Evolutionary conservation across 2,797 vertebrate genomes (phyloP).

Genomic region (Liasis olivaceus): DNA sequence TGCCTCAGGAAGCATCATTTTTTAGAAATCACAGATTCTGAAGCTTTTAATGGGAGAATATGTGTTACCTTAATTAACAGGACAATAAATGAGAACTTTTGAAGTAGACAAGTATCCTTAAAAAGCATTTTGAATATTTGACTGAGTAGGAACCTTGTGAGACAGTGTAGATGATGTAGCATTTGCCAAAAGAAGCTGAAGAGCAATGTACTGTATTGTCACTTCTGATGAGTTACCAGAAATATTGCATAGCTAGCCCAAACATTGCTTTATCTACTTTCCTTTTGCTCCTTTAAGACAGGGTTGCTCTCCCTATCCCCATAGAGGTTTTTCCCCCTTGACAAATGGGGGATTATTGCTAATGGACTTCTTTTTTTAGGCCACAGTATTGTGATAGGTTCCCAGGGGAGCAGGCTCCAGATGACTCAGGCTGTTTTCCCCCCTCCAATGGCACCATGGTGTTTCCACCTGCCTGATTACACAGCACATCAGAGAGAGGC

Average conservation of each 20-base stretch:
- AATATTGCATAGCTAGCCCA: neutral
- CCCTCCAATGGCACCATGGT: constrained; percentile 37
- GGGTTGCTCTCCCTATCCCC: neutral
- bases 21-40: neutral
- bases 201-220: neutral
- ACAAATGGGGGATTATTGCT: constrained; percentile 44
- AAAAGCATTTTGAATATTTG: neutral
- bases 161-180: neutral
- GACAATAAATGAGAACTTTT: neutral
- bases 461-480: constrained; percentile 58
- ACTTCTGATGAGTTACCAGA: neutral
- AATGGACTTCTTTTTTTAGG: constrained; percentile 34
- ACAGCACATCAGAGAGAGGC: constrained; percentile 37
- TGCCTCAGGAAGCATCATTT: neutral
- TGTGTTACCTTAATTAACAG: neutral
- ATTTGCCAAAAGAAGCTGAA: constrained; percentile 1
- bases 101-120: neutral
- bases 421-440: constrained; percentile 31
- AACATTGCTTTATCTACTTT: constrained; percentile 39
- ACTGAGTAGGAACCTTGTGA: neutral
- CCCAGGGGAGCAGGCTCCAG: constrained; percentile 12
- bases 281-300: constrained; percentile 16
- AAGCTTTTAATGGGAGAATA: neutral
- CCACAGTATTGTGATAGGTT: constrained; percentile 13
- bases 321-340: neutral